Conservation (phyloP, 2,113 vertebrate genomes). For the Syrrhaptes paradoxus region DNA sequence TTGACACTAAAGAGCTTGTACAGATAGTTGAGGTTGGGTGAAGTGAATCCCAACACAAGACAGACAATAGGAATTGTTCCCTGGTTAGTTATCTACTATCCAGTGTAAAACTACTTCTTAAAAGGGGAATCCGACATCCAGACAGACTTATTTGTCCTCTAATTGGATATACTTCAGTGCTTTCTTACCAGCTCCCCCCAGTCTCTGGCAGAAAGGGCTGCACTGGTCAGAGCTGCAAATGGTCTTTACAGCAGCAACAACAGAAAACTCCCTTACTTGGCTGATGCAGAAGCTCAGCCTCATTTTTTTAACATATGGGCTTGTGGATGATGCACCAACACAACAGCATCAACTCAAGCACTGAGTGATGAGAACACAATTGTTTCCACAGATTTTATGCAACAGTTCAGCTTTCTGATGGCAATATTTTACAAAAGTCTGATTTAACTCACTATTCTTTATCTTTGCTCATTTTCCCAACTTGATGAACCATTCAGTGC, state of each 20-base stretch:
- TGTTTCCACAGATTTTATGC: not conserved
- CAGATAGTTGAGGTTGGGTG: not conserved
- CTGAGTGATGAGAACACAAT: not conserved
- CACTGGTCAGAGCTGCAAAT: not conserved
- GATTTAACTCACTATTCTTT: not conserved
- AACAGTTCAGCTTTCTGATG: not conserved
- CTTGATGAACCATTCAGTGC: not conserved
- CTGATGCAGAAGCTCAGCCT: not conserved
- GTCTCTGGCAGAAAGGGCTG: not conserved
- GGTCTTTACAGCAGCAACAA: not conserved
- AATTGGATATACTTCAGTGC: too few species aligned
- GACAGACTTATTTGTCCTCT: not conserved
- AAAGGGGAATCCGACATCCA: not conserved
- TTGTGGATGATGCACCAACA: not conserved
- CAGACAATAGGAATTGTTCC: not conserved
- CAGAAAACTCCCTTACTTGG: not conserved
- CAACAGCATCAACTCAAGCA: not conserved
- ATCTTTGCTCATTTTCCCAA: not conserved
- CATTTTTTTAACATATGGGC: not conserved
- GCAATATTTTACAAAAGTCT: not conserved
- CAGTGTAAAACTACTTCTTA: not conserved
- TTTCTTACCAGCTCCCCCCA: accelerated
- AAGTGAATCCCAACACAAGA: not conserved
- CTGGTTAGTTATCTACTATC: not conserved
- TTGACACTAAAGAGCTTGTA: not conserved